Evolutionary conservation across 1,140 invertebrate species (phyloP).

Genomic region (Limonius californicus): DNA sequence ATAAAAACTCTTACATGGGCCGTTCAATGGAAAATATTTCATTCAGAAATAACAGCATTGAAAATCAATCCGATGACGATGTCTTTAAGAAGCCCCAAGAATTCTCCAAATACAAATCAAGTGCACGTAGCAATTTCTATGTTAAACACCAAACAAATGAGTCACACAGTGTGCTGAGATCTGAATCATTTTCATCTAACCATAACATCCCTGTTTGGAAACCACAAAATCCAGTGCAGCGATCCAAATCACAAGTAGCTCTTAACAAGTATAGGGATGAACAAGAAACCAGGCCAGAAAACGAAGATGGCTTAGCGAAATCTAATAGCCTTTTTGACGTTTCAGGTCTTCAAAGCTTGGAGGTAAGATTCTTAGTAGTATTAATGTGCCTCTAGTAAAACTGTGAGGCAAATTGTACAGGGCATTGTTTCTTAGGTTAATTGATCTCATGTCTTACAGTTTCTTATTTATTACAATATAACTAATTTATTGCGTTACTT

Average conservation of each 20-base stretch:
- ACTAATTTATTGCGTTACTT: too few species aligned
- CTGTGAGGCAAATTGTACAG: too few species aligned
- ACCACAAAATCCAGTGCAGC: conserved; percentile 38
- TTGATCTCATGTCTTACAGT: background rate
- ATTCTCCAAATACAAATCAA: conserved; percentile 19
- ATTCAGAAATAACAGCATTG: background rate
- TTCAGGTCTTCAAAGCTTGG: conserved; percentile 46
- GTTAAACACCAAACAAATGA: background rate
- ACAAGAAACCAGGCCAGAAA: conserved; percentile 16
- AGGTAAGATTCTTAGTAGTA: conserved; percentile 36
- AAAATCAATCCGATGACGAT: conserved; percentile 3
- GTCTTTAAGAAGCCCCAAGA: conserved; percentile 28
- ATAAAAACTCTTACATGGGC: background rate
- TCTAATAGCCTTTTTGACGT: conserved; percentile 44
- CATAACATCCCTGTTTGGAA: conserved; percentile 17
- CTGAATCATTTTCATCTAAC: conserved; percentile 40
- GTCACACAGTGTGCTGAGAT: conserved; percentile 23
- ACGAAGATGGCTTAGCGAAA: conserved; percentile 19
- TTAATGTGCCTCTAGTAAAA: too few species aligned
- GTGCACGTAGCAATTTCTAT: background rate
- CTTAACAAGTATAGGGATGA: conserved; percentile 35
- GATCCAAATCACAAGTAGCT: conserved; percentile 45
- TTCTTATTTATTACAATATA: too few species aligned
- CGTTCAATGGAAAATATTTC: conserved; percentile 10
- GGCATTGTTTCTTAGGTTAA: too few species aligned